phyloP scores from a whole-genome alignment of 2,113 vertebrate genomes.

The Vimba vimba region DNA sequence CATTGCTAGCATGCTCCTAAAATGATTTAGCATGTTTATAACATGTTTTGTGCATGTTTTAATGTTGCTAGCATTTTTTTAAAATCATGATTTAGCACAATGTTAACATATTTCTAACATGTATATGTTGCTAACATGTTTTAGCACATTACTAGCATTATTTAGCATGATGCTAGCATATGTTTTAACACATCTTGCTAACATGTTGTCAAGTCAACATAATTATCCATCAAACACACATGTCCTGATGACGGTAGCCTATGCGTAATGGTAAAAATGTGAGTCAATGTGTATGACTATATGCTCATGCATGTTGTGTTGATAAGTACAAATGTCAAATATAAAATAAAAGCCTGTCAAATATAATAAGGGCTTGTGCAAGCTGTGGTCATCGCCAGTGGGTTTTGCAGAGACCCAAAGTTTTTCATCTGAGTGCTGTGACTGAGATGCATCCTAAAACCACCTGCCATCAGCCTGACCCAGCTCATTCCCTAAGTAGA shows the following conservation, averaged over 20 bases:
- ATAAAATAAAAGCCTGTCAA: neutral
- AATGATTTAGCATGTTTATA: neutral
- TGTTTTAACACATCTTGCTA: neutral
- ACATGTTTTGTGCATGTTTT: neutral
- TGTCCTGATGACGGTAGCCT: neutral
- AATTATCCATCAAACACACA: neutral
- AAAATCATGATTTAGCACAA: neutral
- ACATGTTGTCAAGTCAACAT: neutral
- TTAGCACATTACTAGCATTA: neutral
- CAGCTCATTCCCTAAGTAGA: slow-evolving; percentile 35
- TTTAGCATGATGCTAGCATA: neutral
- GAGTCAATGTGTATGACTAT: neutral
- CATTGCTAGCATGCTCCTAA: neutral
- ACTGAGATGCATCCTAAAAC: slow-evolving; percentile 49
- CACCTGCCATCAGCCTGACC: slow-evolving; percentile 50
- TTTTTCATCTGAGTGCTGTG: slow-evolving; percentile 48
- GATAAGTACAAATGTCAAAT: neutral
- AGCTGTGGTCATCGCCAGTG: neutral
- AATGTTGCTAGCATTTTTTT: neutral
- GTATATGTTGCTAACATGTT: neutral
- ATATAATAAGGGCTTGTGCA: neutral
- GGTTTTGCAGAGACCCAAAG: neutral
- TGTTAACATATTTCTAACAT: neutral
- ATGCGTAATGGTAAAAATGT: neutral
- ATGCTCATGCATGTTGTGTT: neutral